Conservation (phyloP, 1,140 invertebrate species). For the Andricus grossulariae region DNA sequence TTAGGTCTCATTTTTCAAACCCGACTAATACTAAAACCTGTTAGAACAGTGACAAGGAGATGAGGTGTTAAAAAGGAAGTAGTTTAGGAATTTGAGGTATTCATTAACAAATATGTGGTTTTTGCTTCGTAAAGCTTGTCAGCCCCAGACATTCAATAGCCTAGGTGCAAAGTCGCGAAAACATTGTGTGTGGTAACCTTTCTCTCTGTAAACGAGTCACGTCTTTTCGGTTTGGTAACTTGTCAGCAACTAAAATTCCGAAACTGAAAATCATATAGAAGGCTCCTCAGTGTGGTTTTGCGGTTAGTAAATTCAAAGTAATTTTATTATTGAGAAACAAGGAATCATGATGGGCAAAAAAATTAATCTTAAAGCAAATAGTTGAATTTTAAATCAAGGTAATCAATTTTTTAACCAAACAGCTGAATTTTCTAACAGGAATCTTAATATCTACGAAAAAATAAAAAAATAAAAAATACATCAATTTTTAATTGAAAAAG, state of each 20-base stretch:
- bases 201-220: not conserved
- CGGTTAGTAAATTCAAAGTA: too few relatives aligned
- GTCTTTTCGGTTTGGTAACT: not conserved
- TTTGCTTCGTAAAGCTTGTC: conserved; percentile 19
- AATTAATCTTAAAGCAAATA: too few relatives aligned
- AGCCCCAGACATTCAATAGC: not conserved
- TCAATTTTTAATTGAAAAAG: too few relatives aligned
- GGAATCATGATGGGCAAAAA: too few relatives aligned
- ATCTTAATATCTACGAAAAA: too few relatives aligned
- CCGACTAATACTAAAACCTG: not conserved
- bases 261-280: not conserved
- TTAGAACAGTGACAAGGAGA: not conserved
- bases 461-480: too few relatives aligned
- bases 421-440: too few relatives aligned
- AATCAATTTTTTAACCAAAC: too few relatives aligned
- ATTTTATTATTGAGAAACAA: too few relatives aligned
- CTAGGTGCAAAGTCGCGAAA: not conserved
- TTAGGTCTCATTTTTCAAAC: too few relatives aligned
- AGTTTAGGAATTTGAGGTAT: not conserved
- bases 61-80: not conserved
- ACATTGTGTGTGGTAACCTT: not conserved
- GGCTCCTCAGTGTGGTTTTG: not conserved
- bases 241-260: not conserved
- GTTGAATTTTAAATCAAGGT: too few relatives aligned
- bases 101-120: conserved; percentile 10